Evolutionary conservation across 2,113 vertebrate genomes (phyloP).

Genomic region (Carassius auratus): DNA sequence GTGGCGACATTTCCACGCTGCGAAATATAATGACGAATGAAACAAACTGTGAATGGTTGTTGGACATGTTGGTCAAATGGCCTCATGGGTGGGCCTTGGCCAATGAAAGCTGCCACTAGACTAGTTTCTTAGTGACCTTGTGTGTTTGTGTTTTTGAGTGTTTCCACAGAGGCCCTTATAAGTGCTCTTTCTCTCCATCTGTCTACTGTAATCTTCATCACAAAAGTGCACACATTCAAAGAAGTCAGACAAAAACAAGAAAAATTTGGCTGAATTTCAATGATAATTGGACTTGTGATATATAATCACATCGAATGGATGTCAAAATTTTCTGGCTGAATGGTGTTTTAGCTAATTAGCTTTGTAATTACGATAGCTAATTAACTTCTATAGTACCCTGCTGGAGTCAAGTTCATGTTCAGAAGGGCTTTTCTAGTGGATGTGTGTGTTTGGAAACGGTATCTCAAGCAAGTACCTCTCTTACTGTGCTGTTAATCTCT

Average conservation of each 20-base stretch:
- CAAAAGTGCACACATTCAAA: constrained; percentile 27
- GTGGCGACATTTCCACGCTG: too few relatives aligned
- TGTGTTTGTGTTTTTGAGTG: too few relatives aligned
- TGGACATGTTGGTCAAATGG: too few relatives aligned
- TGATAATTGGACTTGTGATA: constrained; percentile 81
- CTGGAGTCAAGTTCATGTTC: constrained; percentile 68
- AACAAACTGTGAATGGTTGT: too few relatives aligned
- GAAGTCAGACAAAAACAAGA: constrained; percentile 72
- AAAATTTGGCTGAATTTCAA: constrained; percentile 74
- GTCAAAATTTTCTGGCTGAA: constrained; percentile 85
- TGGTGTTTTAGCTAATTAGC: constrained; percentile 87
- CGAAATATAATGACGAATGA: too few relatives aligned
- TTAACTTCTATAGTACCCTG: constrained; percentile 79
- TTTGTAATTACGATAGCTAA: constrained; percentile 85
- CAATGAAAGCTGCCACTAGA: too few relatives aligned
- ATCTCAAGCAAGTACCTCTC: too few relatives aligned
- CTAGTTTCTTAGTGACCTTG: too few relatives aligned
- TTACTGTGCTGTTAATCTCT: too few relatives aligned
- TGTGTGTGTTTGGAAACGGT: constrained; percentile 7
- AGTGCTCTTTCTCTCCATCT: constrained; percentile 21
- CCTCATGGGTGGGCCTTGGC: too few relatives aligned
- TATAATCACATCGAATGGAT: constrained; percentile 86
- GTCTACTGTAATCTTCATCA: constrained; percentile 4
- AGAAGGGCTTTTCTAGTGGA: constrained; percentile 65
- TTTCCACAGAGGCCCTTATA: constrained; percentile 15